Evolutionary conservation across 2,113 vertebrate species (phyloP).

Genomic region (Pelobates fuscus): DNA sequence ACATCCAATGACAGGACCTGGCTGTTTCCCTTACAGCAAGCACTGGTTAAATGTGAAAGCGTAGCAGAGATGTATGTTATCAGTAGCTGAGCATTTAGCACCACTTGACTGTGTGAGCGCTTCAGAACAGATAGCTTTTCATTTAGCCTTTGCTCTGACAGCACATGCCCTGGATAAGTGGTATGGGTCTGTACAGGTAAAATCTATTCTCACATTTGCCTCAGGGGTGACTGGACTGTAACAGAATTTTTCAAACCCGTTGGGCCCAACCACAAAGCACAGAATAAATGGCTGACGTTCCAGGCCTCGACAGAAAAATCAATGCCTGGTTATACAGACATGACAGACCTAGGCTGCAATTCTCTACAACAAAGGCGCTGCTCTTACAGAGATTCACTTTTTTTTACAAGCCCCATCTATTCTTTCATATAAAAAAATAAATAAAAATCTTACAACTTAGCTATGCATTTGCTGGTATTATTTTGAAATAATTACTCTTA

Average conservation of each 20-base stretch:
- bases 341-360: slow-evolving; percentile 82
- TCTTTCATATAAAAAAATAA: no score
- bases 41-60: slow-evolving; percentile 32
- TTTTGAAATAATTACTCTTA: slow-evolving; percentile 62
- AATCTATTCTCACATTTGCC: slow-evolving; percentile 99
- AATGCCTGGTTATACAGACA: slow-evolving; percentile 99
- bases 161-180: slow-evolving; percentile 90
- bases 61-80: slow-evolving; percentile 53
- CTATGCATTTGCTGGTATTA: slow-evolving; percentile 28
- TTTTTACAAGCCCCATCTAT: slow-evolving; percentile 30
- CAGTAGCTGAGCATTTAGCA: slow-evolving; percentile 60
- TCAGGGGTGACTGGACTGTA: slow-evolving; percentile 97
- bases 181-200: slow-evolving; percentile 95
- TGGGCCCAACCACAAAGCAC: slow-evolving; percentile 97
- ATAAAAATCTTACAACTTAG: neutral
- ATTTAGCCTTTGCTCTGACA: slow-evolving; percentile 95
- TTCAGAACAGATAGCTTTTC: slow-evolving; percentile 89
- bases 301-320: slow-evolving; percentile 99
- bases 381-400: slow-evolving; percentile 57
- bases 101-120: slow-evolving; percentile 69
- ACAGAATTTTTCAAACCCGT: slow-evolving; percentile 98
- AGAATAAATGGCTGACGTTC: slow-evolving; percentile 99
- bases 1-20: no score
- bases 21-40: neutral
- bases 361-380: slow-evolving; percentile 64